Base-by-base conservation (phyloP, 2,113 vertebrate species). In the Seriola aureovittata region DNA sequence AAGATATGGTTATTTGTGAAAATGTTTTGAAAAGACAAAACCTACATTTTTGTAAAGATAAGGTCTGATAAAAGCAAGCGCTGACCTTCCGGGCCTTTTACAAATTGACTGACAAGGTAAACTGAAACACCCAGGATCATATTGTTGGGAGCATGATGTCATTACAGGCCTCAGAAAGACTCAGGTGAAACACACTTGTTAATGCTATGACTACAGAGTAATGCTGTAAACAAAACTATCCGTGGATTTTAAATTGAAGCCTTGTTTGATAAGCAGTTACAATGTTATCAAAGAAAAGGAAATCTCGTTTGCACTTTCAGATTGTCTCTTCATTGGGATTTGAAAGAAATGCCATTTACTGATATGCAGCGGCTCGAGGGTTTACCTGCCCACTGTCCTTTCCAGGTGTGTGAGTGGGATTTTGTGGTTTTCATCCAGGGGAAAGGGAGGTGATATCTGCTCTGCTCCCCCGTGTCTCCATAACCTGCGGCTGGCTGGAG, bases 371-470 rank as follows among this genome's bases (percentile, higher is more conserved):
- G 29, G 58, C 23, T 62, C 44, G 38, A 40, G 17, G 42, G 23
- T 63, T 93, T 97, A 98, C 98, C 98, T 92, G 97, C 79, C 97
- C 98, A 99, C 87, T 98, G 98, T 75, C 96, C 96, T 89, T 97
- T 99, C 98, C 98, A 99, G 64, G 96, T 86, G 88, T 96, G 95
- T 8, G 94, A 89, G 75, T 99, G 98, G 40, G 97, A 97, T 82
- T 99, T 99, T 34, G 97, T 99, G 65, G 97, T 97, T 93, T 99
- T 99, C 98, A 99, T 99, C 98, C 98, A 99, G 4, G 98, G 97
- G 81, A 99, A 99, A 25, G 98, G 98, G 67, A 98, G 93, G 73
- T 96, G 96, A 74, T 93, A 94, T 68, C 96, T 94, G 90, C 69
- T 92, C 72, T 96, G 94, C 3, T 97, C 96, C 4, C 82, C 82